Base-by-base conservation (phyloP, 2,113 vertebrate genomes). In the Rhinolophus sinicus region DNA sequence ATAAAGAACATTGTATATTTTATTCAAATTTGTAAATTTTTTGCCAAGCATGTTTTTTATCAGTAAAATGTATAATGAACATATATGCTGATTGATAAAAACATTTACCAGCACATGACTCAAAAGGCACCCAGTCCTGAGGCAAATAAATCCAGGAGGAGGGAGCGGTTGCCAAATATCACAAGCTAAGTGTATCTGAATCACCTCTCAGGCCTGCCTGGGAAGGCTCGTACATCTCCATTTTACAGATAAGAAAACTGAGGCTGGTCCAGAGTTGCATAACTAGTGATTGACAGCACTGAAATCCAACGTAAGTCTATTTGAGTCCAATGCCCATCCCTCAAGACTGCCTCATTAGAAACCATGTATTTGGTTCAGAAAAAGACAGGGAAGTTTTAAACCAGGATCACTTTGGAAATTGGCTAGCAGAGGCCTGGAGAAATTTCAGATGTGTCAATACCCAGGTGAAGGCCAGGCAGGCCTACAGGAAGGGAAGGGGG, bases 31-130 rank as follows among this genome's bases (percentile, higher is more conserved):
- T 22, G 28, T 40, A 47, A 60, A 30, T 16, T 15, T 6, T 19
- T 26, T 75, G 30, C 75, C 81, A 93, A 93, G 44, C 11, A 52
- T n/a, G 60, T 56, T 90, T 94, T 90, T 93, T 50, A 80, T 76
- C 56, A 90, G 35, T 87, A 76, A 77, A 72, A 78, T 91, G 60
- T 67, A 81, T 76, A 77, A 90, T 69, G 44, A 76, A 78, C 54
- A 38, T 62, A 44, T 11, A 75, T 24, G 12, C 35, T 50, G 30
- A 44, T 69, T 80, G 65, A 81, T 76, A 67, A 81, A 62, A 92
- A 65, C 19, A 78, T 70, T 87, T 69, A 50, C 47, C 33, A 9
- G 56, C 30, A 30, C n/a, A 19, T 28, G 15, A 52, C n/a, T 26
- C 40, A 22, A 47, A 72, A 82, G 58, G 18, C 40, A 16, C 85